Evolutionary conservation across 2,888 invertebrate species (phyloP).

Genomic region (Celastrina argiolus): DNA sequence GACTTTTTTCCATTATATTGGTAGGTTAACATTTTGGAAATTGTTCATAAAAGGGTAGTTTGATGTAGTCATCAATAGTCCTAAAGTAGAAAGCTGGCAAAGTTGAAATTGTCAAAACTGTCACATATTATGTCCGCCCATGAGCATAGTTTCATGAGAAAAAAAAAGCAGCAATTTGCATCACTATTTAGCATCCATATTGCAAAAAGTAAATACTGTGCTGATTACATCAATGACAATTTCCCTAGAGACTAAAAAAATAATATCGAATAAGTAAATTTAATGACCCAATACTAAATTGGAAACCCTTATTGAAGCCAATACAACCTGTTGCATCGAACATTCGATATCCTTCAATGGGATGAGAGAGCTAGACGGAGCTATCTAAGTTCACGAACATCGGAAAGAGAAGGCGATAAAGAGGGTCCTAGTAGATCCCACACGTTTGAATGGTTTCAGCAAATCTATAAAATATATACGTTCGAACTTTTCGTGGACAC

Average conservation of each 20-base stretch:
- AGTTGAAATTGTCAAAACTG: too few species aligned
- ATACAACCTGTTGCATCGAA: conserved; percentile 74
- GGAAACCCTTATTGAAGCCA: conserved; percentile 66
- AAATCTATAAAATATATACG: conserved; percentile 62
- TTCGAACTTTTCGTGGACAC: conserved; percentile 51
- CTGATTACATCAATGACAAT: neutral
- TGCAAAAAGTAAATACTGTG: neutral
- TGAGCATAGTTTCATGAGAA: too few species aligned
- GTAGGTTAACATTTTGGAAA: too few species aligned
- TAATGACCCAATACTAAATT: conserved; percentile 41
- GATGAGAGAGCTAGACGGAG: conserved; percentile 46
- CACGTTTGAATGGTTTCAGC: conserved; percentile 71
- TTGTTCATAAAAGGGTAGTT: too few species aligned
- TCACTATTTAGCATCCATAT: too few species aligned
- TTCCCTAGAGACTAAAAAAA: neutral
- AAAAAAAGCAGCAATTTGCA: too few species aligned
- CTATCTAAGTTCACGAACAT: conserved; percentile 32
- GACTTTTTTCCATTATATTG: too few species aligned
- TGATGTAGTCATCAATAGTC: too few species aligned
- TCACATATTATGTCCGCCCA: too few species aligned
- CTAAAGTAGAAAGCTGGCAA: too few species aligned
- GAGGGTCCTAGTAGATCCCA: conserved; percentile 66
- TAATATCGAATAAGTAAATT: neutral
- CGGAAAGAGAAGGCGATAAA: conserved; percentile 46
- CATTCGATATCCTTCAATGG: conserved; percentile 77